Conservation (phyloP, 92 coral and sea anemone species). For the Heteractis magnifica region DNA sequence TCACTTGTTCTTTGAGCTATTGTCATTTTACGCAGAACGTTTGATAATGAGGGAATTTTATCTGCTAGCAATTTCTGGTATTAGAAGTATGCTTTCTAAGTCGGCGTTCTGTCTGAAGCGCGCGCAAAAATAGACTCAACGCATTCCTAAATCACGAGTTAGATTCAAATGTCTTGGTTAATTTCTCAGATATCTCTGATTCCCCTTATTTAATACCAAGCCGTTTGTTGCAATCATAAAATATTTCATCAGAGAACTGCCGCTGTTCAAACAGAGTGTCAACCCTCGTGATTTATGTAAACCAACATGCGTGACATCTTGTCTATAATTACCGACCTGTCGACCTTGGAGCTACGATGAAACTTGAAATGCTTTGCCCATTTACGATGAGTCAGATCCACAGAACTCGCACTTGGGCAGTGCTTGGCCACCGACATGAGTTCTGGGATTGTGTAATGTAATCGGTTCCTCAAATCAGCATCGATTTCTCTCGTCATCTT, state of each 20-base stretch:
- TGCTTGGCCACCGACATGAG: not conserved
- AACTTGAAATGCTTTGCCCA: not conserved
- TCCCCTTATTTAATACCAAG: conserved; percentile 12
- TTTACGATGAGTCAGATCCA: conserved; percentile 3
- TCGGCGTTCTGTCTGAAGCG: conserved; percentile 61
- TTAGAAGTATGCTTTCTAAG: conserved; percentile 50
- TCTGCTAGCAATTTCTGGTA: conserved; percentile 64
- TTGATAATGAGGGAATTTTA: conserved; percentile 75
- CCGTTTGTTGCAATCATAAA: conserved; percentile 13
- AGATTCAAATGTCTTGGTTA: not conserved
- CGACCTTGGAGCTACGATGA: conserved; percentile 34
- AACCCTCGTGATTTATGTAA: conserved; percentile 17
- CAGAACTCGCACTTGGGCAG: not conserved
- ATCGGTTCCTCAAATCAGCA: conserved; percentile 23
- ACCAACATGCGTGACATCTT: conserved; percentile 51
- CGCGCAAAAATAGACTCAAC: conserved; percentile 35
- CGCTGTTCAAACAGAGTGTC: conserved; percentile 36
- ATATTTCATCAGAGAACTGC: conserved; percentile 11
- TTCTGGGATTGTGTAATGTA: conserved; percentile 46
- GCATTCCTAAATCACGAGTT: conserved; percentile 25
- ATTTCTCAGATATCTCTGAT: not conserved
- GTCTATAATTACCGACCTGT: conserved; percentile 26
- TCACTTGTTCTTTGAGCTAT: conserved; percentile 57
- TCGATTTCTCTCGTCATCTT: conserved; percentile 11
- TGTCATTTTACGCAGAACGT: conserved; percentile 64